Percentiles rank a stretch among this genome's conserved stretches.
Conservation (phyloP, 2,888 invertebrate genomes). For the Galerucella pusilla region DNA sequence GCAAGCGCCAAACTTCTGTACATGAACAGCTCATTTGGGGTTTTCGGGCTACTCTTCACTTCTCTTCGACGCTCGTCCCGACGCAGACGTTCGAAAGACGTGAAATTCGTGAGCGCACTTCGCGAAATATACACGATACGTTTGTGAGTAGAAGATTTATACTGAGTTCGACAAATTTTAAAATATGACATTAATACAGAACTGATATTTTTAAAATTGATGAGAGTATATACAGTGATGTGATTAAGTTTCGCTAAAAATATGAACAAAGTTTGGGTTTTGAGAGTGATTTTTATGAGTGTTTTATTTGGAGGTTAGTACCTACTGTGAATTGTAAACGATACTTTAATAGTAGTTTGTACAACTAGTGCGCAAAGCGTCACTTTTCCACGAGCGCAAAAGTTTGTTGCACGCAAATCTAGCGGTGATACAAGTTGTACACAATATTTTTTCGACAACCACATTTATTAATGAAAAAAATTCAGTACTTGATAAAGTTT, state of each 20-base stretch:
- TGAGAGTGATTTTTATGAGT: constrained; percentile 17
- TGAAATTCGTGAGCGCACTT: constrained; percentile 19
- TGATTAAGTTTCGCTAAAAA: constrained; percentile 17
- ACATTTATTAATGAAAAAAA: too few relatives aligned
- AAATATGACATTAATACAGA: background rate
- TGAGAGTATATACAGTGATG: constrained; percentile 15
- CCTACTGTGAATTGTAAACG: background rate
- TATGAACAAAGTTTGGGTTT: constrained; percentile 25
- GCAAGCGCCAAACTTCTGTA: constrained; percentile 19
- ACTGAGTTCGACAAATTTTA: background rate
- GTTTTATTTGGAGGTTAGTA: constrained; percentile 28
- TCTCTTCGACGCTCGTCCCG: constrained; percentile 33
- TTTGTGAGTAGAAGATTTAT: background rate
- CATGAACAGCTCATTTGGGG: constrained; percentile 16
- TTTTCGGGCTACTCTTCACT: constrained; percentile 35
- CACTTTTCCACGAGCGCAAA: too few relatives aligned
- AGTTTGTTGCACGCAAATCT: too few relatives aligned
- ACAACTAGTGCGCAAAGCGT: too few relatives aligned
- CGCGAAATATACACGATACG: constrained; percentile 16
- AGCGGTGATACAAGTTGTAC: too few relatives aligned
- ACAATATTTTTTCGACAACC: too few relatives aligned
- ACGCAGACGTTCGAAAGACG: constrained; percentile 38
- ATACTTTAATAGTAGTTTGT: too few relatives aligned
- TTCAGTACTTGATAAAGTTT: too few relatives aligned
- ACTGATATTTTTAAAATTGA: background rate